Evolutionary conservation across 2,113 vertebrate genomes (phyloP), one percentile per base, ranked within the genome.

Genomic region (Apaloderma vittatum): DNA sequence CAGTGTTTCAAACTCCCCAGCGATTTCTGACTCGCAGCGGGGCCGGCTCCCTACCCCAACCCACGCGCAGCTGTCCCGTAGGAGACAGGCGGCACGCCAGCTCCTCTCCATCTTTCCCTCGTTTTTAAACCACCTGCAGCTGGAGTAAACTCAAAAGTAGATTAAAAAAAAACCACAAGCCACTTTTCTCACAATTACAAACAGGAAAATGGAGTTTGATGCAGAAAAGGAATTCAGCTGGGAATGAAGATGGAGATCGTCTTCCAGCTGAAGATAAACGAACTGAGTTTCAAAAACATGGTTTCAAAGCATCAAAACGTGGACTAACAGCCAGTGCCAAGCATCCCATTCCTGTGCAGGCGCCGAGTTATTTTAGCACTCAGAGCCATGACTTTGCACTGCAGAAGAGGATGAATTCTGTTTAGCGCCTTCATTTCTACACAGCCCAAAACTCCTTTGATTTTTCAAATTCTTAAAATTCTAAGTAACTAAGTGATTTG

Each of bases 91-190:
- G 89, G 45, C 62, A 34, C 2, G 0, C 62, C 71, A 80, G 88
- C 18, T 83, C 84, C 85, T 66, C 81, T 65, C 90, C 66, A 27
- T 55, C 67, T 19, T 77, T 75, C 81, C 54, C 70, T 86, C 71
- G 6, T 48, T 93, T 90, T n/a, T 52, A 83, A 95, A 66, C 88
- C 95, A 90, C 88, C 92, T 93, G 88, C 88, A 93, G 81, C 86
- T 66, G 86, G 75, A 61, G 34, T 58, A 43, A 92, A 59, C 61
- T 91, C 65, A 2, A 55, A 55, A 88, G 71, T 3, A 73, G 88
- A 90, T 65, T 71, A 88, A 96, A 86, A 37, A 66, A 40, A 40
- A 40, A 40, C 8, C 8, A 40, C 8, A 84, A 94, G 36, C 48
- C 51, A 55, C 34, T 88, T 77, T 76, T 93, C 94, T 95, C 95